These are phyloP conservation scores for Caradrina clavipalpis DNA, from an alignment of 2,888 invertebrate species.

Conservation along the genomic window DNA sequence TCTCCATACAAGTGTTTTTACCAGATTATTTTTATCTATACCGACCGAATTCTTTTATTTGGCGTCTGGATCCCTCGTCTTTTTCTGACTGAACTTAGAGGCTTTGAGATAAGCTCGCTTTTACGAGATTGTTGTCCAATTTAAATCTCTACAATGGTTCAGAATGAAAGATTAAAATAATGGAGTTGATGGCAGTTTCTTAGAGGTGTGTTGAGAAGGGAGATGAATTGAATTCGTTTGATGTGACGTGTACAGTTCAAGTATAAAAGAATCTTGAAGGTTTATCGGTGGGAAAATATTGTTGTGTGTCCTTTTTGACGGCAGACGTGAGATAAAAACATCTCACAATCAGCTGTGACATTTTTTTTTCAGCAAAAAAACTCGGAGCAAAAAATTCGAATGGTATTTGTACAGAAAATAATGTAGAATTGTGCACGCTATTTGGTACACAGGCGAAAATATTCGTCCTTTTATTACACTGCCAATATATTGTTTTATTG, in stretches of 20 bases:
- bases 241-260: constrained; percentile 6
- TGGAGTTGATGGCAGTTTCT: constrained; percentile 48
- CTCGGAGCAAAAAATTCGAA: too few species aligned
- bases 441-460: too few species aligned
- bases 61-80: constrained; percentile 47
- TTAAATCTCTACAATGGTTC: constrained; percentile 52
- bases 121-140: constrained; percentile 62
- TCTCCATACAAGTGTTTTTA: constrained; percentile 62
- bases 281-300: background rate
- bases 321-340: background rate
- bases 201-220: constrained; percentile 18
- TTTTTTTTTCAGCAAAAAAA: too few species aligned
- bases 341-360: too few species aligned
- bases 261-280: background rate
- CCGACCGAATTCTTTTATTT: constrained; percentile 65
- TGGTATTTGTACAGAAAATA: too few species aligned
- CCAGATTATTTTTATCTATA: constrained; percentile 64
- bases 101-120: constrained; percentile 65
- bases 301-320: background rate
- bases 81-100: constrained; percentile 57
- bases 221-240: constrained; percentile 4
- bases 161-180: constrained; percentile 54
- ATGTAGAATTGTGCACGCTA: too few species aligned
- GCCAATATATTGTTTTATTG: too few species aligned
- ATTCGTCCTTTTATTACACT: too few species aligned